Conservation (phyloP, 2,797 vertebrate species). For the Halcyon chelicuti region DNA sequence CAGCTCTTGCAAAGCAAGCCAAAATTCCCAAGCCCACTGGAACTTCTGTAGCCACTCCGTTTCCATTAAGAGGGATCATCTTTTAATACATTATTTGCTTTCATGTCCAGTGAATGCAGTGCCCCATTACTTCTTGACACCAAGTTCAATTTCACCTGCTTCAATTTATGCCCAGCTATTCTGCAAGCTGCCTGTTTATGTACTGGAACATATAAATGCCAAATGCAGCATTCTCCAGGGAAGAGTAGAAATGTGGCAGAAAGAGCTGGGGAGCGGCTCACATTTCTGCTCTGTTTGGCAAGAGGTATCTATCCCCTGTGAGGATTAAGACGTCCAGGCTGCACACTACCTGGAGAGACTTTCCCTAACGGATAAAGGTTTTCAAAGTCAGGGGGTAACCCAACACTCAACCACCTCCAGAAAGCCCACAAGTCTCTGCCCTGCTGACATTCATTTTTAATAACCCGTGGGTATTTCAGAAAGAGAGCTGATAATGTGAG, state of each 20-base stretch:
- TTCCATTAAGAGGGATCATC: neutral
- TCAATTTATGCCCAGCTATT: neutral
- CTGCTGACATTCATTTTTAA: neutral
- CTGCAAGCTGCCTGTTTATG: neutral
- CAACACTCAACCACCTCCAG: neutral
- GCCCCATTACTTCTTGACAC: neutral
- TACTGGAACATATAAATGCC: neutral
- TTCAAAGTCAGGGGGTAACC: neutral
- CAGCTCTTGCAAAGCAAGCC: neutral
- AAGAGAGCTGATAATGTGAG: neutral
- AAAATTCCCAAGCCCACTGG: neutral
- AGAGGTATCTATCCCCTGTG: neutral
- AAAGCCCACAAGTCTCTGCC: neutral
- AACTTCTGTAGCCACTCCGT: neutral
- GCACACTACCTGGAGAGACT: neutral
- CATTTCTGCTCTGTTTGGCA: neutral
- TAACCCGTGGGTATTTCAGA: neutral
- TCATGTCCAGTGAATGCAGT: neutral
- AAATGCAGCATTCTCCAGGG: neutral
- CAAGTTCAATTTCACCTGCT: neutral
- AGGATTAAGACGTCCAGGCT: neutral
- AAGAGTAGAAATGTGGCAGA: neutral
- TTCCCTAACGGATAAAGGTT: neutral
- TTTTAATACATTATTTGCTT: neutral
- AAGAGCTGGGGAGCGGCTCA: neutral